These are phyloP conservation scores for Odontesthes bonariensis DNA, from an alignment of 2,113 vertebrate species.

Conservation along the genomic window DNA sequence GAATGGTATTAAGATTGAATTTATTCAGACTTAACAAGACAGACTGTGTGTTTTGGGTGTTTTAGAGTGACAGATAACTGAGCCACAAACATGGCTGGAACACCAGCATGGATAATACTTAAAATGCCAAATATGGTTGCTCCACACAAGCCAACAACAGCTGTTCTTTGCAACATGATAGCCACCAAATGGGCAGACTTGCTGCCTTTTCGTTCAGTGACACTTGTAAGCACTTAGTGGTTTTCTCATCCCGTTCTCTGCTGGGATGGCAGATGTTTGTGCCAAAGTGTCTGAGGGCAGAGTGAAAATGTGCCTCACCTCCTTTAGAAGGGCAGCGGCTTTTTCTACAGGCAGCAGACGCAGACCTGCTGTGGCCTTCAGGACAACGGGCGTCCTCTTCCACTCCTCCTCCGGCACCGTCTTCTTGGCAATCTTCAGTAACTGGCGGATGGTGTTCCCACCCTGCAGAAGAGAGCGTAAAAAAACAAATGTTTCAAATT, in stretches of 20 bases:
- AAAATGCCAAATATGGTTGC: constrained; percentile 78
- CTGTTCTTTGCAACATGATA: constrained; percentile 78
- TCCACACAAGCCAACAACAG: constrained; percentile 82
- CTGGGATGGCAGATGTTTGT: constrained; percentile 59
- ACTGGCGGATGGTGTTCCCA: constrained; percentile 87
- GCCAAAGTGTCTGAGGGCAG: constrained; percentile 77
- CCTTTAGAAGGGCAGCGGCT: constrained; percentile 88
- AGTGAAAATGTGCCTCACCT: constrained; percentile 83
- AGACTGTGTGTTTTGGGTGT: constrained; percentile 17
- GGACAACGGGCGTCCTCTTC: constrained; percentile 91
- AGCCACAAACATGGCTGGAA: constrained; percentile 73
- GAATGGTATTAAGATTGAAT: not conserved
- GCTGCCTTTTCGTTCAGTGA: constrained; percentile 69
- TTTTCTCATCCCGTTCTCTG: constrained; percentile 73
- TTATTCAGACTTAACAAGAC: constrained; percentile 25
- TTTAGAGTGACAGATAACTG: constrained; percentile 69
- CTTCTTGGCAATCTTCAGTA: constrained; percentile 91
- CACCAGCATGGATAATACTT: constrained; percentile 77
- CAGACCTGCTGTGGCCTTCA: constrained; percentile 96
- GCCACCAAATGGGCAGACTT: constrained; percentile 74
- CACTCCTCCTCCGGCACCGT: constrained; percentile 91
- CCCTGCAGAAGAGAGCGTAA: constrained; percentile 79
- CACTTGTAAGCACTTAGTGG: constrained; percentile 81
- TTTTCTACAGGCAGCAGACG: constrained; percentile 91
- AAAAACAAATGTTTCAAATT: not conserved